Evolutionary conservation across 1,140 invertebrate species (phyloP).

Genomic region (Oncopodura yosiiana): DNA sequence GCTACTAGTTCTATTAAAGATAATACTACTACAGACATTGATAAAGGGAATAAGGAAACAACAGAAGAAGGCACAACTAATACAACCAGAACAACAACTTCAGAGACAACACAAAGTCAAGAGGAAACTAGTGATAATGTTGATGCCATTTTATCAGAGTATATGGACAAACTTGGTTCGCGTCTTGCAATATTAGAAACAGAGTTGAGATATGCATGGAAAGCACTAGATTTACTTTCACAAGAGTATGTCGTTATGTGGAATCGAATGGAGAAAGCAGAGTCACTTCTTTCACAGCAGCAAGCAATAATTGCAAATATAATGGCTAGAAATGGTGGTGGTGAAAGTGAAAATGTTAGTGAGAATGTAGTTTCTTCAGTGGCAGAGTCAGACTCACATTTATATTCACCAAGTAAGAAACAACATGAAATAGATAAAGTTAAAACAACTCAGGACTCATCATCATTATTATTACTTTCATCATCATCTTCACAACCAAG

Average conservation of each 20-base stretch:
- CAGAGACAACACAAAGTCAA: slow-evolving; percentile 6
- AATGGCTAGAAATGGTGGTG: slow-evolving; percentile 43
- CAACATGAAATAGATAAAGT: neutral
- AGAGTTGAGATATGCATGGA: slow-evolving; percentile 79
- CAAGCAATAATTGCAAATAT: slow-evolving; percentile 82
- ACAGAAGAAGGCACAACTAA: neutral
- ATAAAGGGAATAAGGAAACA: too few species aligned
- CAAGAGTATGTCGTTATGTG: slow-evolving; percentile 90
- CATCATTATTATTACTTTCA: too few species aligned
- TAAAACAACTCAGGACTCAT: too few species aligned
- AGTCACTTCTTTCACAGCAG: slow-evolving; percentile 75
- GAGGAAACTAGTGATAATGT: slow-evolving; percentile 31
- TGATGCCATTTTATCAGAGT: slow-evolving; percentile 56
- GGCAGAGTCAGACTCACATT: slow-evolving; percentile 36
- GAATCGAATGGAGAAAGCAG: slow-evolving; percentile 82
- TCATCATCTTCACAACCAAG: neutral
- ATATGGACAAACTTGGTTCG: slow-evolving; percentile 78
- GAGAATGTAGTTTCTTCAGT: slow-evolving; percentile 11
- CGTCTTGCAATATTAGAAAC: slow-evolving; percentile 75
- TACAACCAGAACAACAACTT: slow-evolving; percentile 5
- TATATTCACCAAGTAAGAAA: slow-evolving; percentile 2
- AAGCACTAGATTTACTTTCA: slow-evolving; percentile 76
- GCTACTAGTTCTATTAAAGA: too few species aligned
- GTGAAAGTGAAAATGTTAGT: slow-evolving; percentile 18
- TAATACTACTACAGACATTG: too few species aligned